phyloP scores from a whole-genome alignment of 2,113 vertebrate species.

The Cebidichthys violaceus region DNA sequence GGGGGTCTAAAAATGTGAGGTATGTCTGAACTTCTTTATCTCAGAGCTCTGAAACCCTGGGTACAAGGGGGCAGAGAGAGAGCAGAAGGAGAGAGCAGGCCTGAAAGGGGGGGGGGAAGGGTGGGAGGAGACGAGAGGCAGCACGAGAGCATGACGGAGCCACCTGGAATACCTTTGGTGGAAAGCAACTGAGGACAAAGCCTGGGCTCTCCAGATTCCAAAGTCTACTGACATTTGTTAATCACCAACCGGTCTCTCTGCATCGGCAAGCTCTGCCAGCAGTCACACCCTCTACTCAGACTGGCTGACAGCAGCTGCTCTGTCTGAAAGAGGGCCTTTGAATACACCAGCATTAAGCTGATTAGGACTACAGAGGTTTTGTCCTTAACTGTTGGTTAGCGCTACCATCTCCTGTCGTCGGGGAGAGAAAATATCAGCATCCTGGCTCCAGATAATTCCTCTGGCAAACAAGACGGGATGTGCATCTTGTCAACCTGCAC shows the following conservation, averaged over 20 bases:
- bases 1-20: conserved; percentile 82
- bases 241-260: conserved; percentile 97
- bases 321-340: conserved; percentile 87
- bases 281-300: conserved; percentile 93
- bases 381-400: conserved; percentile 79
- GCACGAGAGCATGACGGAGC: conserved; percentile 80
- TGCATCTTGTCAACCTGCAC: conserved; percentile 62
- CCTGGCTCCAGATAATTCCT: conserved; percentile 52
- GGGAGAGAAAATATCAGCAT: conserved; percentile 32
- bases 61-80: conserved; percentile 55
- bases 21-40: conserved; percentile 83
- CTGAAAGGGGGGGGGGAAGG: conserved; percentile 24
- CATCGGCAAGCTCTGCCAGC: conserved; percentile 91
- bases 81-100: conserved; percentile 39
- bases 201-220: conserved; percentile 95
- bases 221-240: conserved; percentile 99
- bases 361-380: conserved; percentile 84
- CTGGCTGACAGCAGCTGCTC: conserved; percentile 91
- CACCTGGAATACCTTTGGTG: conserved; percentile 88
- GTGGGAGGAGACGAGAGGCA: conserved; percentile 33
- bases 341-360: conserved; percentile 84
- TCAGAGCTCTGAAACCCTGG: conserved; percentile 72
- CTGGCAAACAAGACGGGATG: conserved; percentile 55
- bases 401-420: conserved; percentile 67
- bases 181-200: conserved; percentile 87